Conservation (phyloP, 2,797 vertebrate species). For the Micrastur ruficollis region DNA sequence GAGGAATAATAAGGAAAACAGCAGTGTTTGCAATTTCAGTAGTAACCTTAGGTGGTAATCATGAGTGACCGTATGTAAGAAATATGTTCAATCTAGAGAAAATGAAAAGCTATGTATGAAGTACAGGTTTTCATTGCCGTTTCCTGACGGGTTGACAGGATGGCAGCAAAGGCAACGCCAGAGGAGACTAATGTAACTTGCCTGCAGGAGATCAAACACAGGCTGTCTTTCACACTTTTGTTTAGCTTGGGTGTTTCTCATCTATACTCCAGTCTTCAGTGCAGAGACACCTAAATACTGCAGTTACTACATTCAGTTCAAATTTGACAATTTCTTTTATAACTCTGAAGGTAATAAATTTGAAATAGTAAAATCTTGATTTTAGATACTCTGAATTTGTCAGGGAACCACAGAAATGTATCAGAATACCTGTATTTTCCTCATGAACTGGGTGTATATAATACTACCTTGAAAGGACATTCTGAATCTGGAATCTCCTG, state of each 20-base stretch:
- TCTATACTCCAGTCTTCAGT: background rate
- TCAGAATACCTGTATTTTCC: background rate
- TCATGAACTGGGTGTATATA: background rate
- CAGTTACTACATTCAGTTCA: background rate
- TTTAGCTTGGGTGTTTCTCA: background rate
- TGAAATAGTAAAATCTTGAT: background rate
- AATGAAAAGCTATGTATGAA: background rate
- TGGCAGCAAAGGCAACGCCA: background rate
- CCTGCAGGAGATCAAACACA: background rate
- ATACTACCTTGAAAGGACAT: background rate
- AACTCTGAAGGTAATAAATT: background rate
- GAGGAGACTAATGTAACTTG: background rate
- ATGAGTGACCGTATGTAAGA: accelerated
- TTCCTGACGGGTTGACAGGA: background rate
- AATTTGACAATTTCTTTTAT: background rate
- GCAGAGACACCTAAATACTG: background rate
- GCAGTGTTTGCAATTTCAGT: background rate
- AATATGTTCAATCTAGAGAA: accelerated
- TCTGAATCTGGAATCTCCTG: background rate
- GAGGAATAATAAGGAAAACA: background rate
- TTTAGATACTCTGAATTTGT: background rate
- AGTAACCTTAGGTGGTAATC: background rate
- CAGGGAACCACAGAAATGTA: background rate
- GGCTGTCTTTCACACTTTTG: too few relatives aligned
- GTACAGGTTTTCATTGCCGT: background rate